Evolutionary conservation across 2,113 vertebrate genomes (phyloP).

Genomic region (Heptranchias perlo): DNA sequence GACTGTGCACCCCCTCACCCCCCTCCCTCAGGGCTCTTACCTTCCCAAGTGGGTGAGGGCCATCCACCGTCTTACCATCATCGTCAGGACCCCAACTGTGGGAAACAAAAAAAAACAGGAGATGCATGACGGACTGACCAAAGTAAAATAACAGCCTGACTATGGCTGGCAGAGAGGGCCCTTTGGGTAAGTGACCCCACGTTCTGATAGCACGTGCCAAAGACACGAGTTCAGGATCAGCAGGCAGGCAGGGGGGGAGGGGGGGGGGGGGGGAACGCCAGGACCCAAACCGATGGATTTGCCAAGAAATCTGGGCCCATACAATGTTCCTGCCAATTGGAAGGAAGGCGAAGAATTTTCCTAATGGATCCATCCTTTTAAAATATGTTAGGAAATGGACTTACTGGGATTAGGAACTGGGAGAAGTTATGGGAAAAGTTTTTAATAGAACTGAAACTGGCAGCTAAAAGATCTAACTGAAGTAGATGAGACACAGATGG

Average conservation of each 20-base stretch:
- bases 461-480: neutral
- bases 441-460: neutral
- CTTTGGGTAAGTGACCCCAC: neutral
- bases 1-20: neutral
- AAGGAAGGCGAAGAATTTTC: neutral
- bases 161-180: neutral
- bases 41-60: constrained; percentile 92
- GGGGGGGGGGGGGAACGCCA: neutral
- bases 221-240: neutral
- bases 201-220: neutral
- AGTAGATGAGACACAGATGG: neutral
- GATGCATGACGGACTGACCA: neutral
- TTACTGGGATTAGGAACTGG: neutral
- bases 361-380: neutral
- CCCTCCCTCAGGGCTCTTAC: constrained; percentile 50
- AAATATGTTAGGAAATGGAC: neutral
- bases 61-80: constrained; percentile 89
- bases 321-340: neutral
- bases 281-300: neutral
- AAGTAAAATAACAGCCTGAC: neutral
- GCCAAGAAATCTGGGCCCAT: neutral
- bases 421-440: neutral
- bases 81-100: constrained; percentile 96
- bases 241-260: too few species aligned
- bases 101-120: constrained; percentile 39